Evolutionary conservation across 2,797 vertebrate genomes (phyloP).

Genomic region (Hapalemur alaotrensis): DNA sequence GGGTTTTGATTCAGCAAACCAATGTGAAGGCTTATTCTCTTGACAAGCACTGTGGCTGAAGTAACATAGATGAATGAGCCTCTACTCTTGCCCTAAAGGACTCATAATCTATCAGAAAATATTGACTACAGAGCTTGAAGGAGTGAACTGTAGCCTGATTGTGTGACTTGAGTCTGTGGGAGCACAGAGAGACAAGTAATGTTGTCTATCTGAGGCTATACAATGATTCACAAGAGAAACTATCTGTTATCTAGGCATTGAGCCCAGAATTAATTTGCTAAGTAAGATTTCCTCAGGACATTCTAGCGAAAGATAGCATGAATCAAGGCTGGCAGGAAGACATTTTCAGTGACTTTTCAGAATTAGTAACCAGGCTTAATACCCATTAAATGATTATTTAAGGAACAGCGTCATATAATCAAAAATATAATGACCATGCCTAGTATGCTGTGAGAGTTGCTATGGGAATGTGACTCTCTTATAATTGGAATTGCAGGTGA

Average conservation of each 20-base stretch:
- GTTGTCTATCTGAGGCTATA: neutral
- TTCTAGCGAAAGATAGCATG: neutral
- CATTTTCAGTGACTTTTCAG: neutral
- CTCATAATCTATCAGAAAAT: neutral
- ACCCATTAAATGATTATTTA: slow-evolving; percentile 28
- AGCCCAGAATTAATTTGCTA: neutral
- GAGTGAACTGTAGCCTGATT: neutral
- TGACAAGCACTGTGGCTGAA: neutral
- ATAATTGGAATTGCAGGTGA: neutral
- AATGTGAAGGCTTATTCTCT: neutral
- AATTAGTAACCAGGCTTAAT: neutral
- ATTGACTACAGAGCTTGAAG: neutral
- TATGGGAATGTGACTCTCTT: neutral
- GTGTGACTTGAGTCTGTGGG: neutral
- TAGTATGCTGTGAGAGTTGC: neutral
- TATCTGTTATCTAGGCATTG: neutral
- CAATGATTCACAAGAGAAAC: neutral
- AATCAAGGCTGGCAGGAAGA: neutral
- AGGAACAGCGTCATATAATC: neutral
- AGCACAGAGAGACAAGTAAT: neutral
- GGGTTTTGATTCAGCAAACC: slow-evolving; percentile 41
- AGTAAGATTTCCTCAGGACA: neutral
- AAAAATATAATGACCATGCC: neutral
- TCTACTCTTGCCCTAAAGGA: neutral
- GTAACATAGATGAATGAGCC: neutral